A percentile compares a stretch with the other conserved stretches of the same genome.
These are phyloP conservation scores for Drosophila pseudoobscura DNA, from an alignment of 1,140 invertebrate species.

Conservation along the genomic window DNA sequence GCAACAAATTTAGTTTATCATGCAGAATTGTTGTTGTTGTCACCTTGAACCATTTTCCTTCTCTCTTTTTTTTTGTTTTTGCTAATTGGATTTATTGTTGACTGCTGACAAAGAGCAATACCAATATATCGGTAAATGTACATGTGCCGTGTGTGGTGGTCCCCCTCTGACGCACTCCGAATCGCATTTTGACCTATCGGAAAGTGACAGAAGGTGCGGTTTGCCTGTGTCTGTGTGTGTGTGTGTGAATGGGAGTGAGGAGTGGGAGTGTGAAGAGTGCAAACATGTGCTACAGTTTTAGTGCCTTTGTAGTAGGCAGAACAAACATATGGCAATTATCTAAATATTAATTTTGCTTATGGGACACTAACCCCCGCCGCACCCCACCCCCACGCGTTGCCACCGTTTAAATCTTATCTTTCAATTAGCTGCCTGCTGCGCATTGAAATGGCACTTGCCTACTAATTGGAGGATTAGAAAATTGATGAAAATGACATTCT, in stretches of 20 bases:
- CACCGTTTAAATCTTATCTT: constrained; percentile 23
- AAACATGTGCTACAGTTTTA: constrained; percentile 22
- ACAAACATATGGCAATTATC: too few species aligned
- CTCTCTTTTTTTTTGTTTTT: constrained; percentile 31
- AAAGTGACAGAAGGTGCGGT: constrained; percentile 14
- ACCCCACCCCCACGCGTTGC: too few species aligned
- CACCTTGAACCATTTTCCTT: constrained; percentile 69
- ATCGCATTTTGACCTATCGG: constrained; percentile 43
- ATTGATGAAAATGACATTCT: constrained; percentile 11
- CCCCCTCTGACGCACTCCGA: constrained; percentile 32
- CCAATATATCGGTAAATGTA: background rate
- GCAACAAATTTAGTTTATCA: constrained; percentile 55
- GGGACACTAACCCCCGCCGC: too few species aligned
- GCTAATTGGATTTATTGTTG: constrained; percentile 80
- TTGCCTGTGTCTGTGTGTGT: too few species aligned
- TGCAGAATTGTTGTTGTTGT: constrained; percentile 56
- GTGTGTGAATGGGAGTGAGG: background rate
- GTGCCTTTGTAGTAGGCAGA: too few species aligned
- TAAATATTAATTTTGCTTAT: constrained; percentile 13
- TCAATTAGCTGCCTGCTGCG: constrained; percentile 17
- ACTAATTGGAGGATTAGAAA: constrained; percentile 28
- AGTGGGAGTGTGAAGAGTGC: background rate
- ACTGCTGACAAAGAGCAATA: constrained; percentile 64
- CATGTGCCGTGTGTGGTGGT: background rate
- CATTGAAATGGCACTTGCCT: constrained; percentile 14